Evolutionary conservation across 1,140 invertebrate genomes (phyloP), one percentile per base, ranked within the genome.

Genomic region (Meteorus sp.): DNA sequence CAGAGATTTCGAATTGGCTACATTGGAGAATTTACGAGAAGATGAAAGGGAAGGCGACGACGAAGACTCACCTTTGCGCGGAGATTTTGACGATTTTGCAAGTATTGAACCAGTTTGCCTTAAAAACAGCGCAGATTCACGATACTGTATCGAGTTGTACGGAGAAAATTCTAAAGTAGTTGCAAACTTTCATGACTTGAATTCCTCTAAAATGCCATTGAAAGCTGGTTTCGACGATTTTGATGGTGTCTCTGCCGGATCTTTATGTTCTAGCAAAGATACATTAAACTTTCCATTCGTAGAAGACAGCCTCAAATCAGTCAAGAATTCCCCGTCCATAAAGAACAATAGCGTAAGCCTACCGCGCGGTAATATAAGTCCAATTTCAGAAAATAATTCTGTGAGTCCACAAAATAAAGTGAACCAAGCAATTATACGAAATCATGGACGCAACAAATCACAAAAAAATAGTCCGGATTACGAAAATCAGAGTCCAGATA

Each of bases 201-300:
- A 77, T 50, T 76, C 72, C 1, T 75, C 75, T 4, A 77, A 76
- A 31, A 63, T 70, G 11, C 77, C 78, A 1, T 48, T 77, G 3
- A 77, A 75, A 48, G 77, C 77, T 7, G 75, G 71, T 9, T 79
- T 79, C 54, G 78, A 80, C 22, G 78, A 80, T 41, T 79, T 80
- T 43, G 78, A 78, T 23, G 77, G 73, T 15, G 70, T 73, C 5
- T 72, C 71, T 1, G 72, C 63, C 9, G 68, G 66, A n/a, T 79
- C 78, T 13, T 54, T 76, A 0, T 67, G 64, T 15, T 79, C 77
- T 0, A 78, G 73, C 39, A 78, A 77, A 37, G 76, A 77, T 54
- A 75, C 72, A 0, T 58, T 79, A 1, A 73, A 80, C 43, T 59
- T 77, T 33, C 78, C 76, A 3, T 79, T 74, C 43, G 76, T 70